phyloP scores from a whole-genome alignment of 2,113 vertebrate species.

The Excalfactoria chinensis region DNA sequence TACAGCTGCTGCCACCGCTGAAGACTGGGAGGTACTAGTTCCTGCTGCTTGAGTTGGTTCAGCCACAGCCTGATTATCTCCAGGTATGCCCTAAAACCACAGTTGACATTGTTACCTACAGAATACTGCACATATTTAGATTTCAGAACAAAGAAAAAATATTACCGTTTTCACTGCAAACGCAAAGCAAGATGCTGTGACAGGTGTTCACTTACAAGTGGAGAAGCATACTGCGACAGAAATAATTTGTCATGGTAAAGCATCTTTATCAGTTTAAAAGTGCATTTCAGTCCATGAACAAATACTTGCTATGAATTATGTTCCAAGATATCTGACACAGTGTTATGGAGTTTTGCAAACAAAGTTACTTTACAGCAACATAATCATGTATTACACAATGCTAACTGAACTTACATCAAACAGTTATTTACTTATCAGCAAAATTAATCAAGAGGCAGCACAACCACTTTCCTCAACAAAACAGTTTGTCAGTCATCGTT shows the following conservation, averaged over 20 bases:
- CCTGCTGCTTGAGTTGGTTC: constrained; percentile 78
- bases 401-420: background rate
- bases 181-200: background rate
- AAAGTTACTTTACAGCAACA: background rate
- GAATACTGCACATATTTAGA: background rate
- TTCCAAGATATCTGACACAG: background rate
- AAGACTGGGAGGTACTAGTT: constrained; percentile 79
- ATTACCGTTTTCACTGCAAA: background rate
- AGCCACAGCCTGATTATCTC: constrained; percentile 80
- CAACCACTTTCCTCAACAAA: background rate
- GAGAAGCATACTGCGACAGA: background rate
- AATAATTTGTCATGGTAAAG: background rate
- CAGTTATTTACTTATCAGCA: background rate
- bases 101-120: constrained; percentile 21
- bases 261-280: background rate
- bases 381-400: background rate
- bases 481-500: background rate
- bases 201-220: background rate
- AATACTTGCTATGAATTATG: background rate
- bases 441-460: background rate
- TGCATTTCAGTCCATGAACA: background rate
- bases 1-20: constrained; percentile 76
- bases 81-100: constrained; percentile 87
- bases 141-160: background rate
- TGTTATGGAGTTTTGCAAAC: background rate